Base-by-base conservation (phyloP, 2,888 invertebrate genomes). In the Amblyjoppa fuscipennis region DNA sequence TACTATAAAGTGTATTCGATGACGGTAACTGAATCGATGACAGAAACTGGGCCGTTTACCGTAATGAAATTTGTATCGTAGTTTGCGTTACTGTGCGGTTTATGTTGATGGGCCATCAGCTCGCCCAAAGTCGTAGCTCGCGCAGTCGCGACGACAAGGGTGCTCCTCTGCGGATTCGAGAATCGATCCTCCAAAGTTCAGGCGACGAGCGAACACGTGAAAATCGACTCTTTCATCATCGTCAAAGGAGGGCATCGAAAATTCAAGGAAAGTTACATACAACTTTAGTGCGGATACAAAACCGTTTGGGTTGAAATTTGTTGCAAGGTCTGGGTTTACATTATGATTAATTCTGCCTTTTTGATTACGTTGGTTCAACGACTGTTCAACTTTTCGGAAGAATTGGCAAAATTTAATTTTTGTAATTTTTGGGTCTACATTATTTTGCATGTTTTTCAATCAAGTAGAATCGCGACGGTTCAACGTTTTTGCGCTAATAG, bases 51-150 rank as follows among this genome's bases (percentile, higher is more conserved):
- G 25, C 45, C 38, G 41, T 7, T 38, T 38, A 7, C 38, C 38
- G 38, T 38, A 38, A 74, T 45, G 28, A 74, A 74, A 61, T n/a
- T 61, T 31, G 31, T 45, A 49, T 61, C 7, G n/a, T 6, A n/a
- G 45, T 45, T 28, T 7, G 74, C 28, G 59, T 9, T 38, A n/a
- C 20, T 7, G n/a, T 28, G 49, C 41, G 45, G 74, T 45, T 61
- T 31, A 56, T 61, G 74, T 45, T 64, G 74, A 45, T 20, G 45
- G 74, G 49, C 75, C 66, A 51, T 76, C 49, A 76, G 75, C 66
- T 66, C 25, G 38, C 20, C 25, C n/a, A 45, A 76, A 66, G 66
- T 64, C 51, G 51, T 34, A 20, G 49, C 13, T 66, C 49, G n/a
- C 49, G 66, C 51, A 49, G 66, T 25, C 31, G 31, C 74, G 49